Evolutionary conservation across 2,797 vertebrate species (phyloP).

Genomic region (Pipistrellus nathusii): DNA sequence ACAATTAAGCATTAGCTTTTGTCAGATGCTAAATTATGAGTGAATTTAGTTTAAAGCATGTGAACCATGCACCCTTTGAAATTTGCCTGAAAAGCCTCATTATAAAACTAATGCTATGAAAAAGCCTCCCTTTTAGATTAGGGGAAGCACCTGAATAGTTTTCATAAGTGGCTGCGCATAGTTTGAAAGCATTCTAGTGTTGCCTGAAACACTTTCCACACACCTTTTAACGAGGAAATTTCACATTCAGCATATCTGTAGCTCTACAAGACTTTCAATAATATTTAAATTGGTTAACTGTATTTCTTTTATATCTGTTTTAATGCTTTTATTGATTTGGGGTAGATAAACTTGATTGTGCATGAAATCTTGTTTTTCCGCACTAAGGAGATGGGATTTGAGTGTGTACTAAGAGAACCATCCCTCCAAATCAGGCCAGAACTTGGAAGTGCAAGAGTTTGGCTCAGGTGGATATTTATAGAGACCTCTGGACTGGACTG

Average conservation of each 20-base stretch:
- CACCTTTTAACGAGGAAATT: slow-evolving; percentile 81
- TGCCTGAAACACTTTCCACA: slow-evolving; percentile 78
- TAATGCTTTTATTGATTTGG: slow-evolving; percentile 87
- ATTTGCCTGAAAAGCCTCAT: slow-evolving; percentile 85
- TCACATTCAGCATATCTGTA: slow-evolving; percentile 82
- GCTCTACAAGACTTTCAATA: slow-evolving; percentile 83
- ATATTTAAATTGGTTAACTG: slow-evolving; percentile 86
- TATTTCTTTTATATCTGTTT: slow-evolving; percentile 83
- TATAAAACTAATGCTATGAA: slow-evolving; percentile 83
- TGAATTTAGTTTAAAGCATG: slow-evolving; percentile 86
- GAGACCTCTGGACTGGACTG: slow-evolving; percentile 27
- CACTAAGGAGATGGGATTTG: slow-evolving; percentile 76
- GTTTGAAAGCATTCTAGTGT: slow-evolving; percentile 82
- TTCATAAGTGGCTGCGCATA: slow-evolving; percentile 80
- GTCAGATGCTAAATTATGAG: slow-evolving; percentile 84
- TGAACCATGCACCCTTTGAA: slow-evolving; percentile 86
- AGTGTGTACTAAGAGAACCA: not conserved
- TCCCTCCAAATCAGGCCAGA: slow-evolving; percentile 34
- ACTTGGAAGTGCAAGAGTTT: slow-evolving; percentile 6
- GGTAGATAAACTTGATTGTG: slow-evolving; percentile 86
- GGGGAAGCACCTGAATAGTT: slow-evolving; percentile 83
- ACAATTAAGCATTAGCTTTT: slow-evolving; percentile 86
- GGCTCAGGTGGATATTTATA: not conserved
- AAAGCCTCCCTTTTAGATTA: slow-evolving; percentile 83
- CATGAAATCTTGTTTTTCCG: slow-evolving; percentile 85